Base-by-base conservation (phyloP, 2,888 invertebrate species). In the Drosophila paranaensis region DNA sequence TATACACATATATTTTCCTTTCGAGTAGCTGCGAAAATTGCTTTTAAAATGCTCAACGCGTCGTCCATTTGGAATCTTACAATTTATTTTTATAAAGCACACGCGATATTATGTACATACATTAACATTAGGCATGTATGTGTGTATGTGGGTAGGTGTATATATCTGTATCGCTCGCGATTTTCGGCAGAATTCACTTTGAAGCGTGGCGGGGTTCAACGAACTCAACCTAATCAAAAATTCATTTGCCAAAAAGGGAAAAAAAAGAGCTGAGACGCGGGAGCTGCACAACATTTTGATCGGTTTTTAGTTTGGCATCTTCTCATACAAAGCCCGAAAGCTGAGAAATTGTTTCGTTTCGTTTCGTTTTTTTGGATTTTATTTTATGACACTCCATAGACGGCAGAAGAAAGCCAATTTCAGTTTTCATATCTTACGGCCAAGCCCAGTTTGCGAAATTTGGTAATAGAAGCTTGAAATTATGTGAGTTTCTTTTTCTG, bases 71-170 rank as follows among this genome's bases (percentile, higher is more conserved):
- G 45, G 57, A 37, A 60, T 61, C 55, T 55, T 71, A 66, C 63
- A 80, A 74, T 35, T 54, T 77, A 82, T 74, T 77, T 77, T 77
- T 77, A 82, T 86, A 54, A 77, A 58, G n/a, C 33, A 66, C 81
- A 82, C 68, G 87, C 87, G 74, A 81, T 81, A 20, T 67, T 54
- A 50, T 50, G 43, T 56, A 61, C 45, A 68, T 45, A 75, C 20
- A 68, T 61, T 53, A 69, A 66, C 20, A 68, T 61, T 48, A 20
- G 2, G 65, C n/a, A n/a, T 43, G 53, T 69, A 48, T 30, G 10
- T 69, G 30, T 30, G 10, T 40, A 63, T 43, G 42, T 66, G 16
- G 16, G 56, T 61, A 27, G 54, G 61, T 70, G 51, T 63, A 27
- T 62, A 63, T 60, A 2, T 20, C 20, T 20, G 53, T 71, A 57